These are phyloP conservation scores for Thamnophis sirtalis DNA, from an alignment of 2,113 vertebrate genomes.

Conservation along the genomic window DNA sequence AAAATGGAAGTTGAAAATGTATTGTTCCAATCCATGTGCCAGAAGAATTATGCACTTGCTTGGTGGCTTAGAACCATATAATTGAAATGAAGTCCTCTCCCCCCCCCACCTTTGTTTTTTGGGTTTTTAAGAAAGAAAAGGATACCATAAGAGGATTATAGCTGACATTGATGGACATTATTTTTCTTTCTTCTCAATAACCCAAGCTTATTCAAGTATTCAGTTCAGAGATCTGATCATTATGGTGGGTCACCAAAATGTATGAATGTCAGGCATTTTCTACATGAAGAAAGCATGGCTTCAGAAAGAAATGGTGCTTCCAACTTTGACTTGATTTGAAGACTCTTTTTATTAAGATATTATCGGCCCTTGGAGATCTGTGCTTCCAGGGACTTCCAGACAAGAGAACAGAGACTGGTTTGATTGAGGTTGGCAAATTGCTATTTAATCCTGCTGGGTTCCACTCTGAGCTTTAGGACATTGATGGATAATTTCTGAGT, in stretches of 20 bases:
- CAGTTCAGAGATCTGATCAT: conserved; percentile 22
- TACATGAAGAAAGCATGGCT: conserved; percentile 35
- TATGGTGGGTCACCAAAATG: conserved; percentile 25
- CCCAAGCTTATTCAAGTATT: conserved; percentile 47
- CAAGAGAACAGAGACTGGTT: conserved; percentile 21
- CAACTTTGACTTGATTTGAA: conserved; percentile 22
- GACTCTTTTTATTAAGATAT: conserved; percentile 37
- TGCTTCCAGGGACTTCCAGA: conserved; percentile 28
- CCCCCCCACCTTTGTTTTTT: neutral
- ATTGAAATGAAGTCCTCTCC: conserved; percentile 38
- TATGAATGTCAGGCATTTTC: conserved; percentile 40
- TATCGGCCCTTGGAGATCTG: conserved; percentile 20
- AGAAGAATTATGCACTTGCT: conserved; percentile 43
- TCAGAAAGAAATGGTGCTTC: conserved; percentile 38
- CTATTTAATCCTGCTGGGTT: conserved; percentile 7
- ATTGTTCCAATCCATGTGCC: conserved; percentile 35
- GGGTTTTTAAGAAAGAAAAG: neutral
- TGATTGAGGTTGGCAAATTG: neutral
- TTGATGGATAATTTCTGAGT: neutral
- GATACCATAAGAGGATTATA: conserved; percentile 28
- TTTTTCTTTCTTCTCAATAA: conserved; percentile 39
- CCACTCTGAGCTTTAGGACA: neutral
- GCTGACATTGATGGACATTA: conserved; percentile 36
- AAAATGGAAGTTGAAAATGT: conserved; percentile 42
- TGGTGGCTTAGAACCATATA: conserved; percentile 46